phyloP scores from a whole-genome alignment of 2,888 invertebrate genomes.

The Poecilobothrus nobilitatus region DNA sequence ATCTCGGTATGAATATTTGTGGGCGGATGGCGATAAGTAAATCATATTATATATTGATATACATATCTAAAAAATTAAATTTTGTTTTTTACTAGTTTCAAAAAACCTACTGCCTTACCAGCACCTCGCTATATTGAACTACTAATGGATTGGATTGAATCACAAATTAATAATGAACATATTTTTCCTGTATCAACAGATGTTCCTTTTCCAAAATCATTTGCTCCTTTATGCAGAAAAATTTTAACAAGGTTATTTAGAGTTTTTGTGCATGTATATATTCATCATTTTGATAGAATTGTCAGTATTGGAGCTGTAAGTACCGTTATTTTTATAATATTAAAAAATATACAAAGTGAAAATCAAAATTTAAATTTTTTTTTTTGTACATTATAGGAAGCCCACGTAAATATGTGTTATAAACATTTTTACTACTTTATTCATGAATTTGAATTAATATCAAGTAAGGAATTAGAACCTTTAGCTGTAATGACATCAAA shows the following conservation, averaged over 20 bases:
- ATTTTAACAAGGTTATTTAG: conserved; percentile 79
- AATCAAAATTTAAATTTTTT: conserved; percentile 15
- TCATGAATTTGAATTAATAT: conserved; percentile 74
- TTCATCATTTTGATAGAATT: conserved; percentile 86
- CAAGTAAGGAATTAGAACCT: conserved; percentile 76
- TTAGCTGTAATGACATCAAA: conserved; percentile 65
- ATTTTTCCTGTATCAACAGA: conserved; percentile 81
- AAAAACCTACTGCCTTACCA: conserved; percentile 69
- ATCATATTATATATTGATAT: conserved; percentile 16
- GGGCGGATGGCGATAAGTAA: conserved; percentile 73
- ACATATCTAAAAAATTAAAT: neutral
- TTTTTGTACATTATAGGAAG: conserved; percentile 51
- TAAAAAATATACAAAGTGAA: conserved; percentile 14
- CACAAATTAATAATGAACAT: conserved; percentile 79
- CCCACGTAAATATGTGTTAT: conserved; percentile 89
- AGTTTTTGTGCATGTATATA: conserved; percentile 90
- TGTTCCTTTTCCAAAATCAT: conserved; percentile 80
- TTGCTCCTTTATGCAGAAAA: conserved; percentile 69
- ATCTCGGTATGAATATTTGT: conserved; percentile 78
- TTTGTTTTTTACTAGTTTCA: conserved; percentile 46
- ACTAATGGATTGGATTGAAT: conserved; percentile 87
- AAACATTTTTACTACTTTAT: conserved; percentile 92
- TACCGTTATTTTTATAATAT: conserved; percentile 25
- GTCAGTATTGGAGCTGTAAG: conserved; percentile 79
- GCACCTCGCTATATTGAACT: conserved; percentile 75